Evolutionary conservation across 2,797 vertebrate species (phyloP), one percentile per base, ranked within the genome.

Genomic region (Coreius guichenoti): DNA sequence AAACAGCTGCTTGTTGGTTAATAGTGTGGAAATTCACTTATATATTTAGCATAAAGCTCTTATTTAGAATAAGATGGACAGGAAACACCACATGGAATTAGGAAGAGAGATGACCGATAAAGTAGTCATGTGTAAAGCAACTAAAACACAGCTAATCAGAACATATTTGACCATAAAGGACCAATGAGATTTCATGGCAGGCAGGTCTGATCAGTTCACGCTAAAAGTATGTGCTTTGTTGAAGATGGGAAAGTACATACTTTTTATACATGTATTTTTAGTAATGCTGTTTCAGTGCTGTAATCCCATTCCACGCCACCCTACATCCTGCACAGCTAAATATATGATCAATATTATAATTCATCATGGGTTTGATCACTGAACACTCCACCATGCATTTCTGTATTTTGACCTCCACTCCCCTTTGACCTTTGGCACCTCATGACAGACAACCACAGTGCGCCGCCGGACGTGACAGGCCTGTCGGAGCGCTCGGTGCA

Each of bases 381-480:
- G 56, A 80, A 5, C 26, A 49, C 39, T 29, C 76, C 76, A 78
- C 26, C 58, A 67, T 76, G 26, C 51, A n/a, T 56, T 76, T 33
- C 65, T 63, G 23, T 81, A 17, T 81, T 21, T 36, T 67, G 72
- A 58, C 43, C 43, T 72, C 54, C 68, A 72, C 47, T 90, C 69
- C 49, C 43, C 56, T 54, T 88, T 83, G 80, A 82, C 83, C 86
- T 91, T 1, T 91, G 65, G 90, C 21, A 91, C 89, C 94, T 39
- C 95, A 90, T 90, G 92, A 86, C 96, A 98, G 97, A 97, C 94
- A 96, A 97, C 93, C 96, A 96, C 93, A 94, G 95, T 54, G 96
- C 97, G 1, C 98, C 98, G 86, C 98, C 98, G 0, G 98, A 98
- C 3, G 98, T 99, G 92, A 99, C 98, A 0, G 97, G 97, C 89